Conservation (phyloP, 2,797 vertebrate genomes). For the Acanthurus tractus region DNA sequence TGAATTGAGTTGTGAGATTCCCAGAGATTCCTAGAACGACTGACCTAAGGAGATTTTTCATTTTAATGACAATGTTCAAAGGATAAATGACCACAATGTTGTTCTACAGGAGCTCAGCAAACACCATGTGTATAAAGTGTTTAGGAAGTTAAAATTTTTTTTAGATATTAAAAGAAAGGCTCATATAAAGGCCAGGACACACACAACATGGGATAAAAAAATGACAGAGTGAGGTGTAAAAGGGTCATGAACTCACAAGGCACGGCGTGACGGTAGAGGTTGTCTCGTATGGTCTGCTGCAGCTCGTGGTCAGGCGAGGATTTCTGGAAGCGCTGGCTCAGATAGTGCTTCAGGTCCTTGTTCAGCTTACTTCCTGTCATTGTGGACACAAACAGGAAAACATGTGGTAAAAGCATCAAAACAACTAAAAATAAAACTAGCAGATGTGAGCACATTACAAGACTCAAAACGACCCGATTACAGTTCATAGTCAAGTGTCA, state of each 20-base stretch:
- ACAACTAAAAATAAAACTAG: slow-evolving; percentile 8
- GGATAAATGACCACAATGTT: neutral
- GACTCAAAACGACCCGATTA: neutral
- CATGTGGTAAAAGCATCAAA: slow-evolving; percentile 41
- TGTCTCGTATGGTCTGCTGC: slow-evolving; percentile 97
- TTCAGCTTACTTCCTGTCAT: slow-evolving; percentile 93
- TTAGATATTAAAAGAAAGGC: neutral
- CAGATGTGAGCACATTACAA: slow-evolving; percentile 14
- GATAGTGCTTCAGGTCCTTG: slow-evolving; percentile 96
- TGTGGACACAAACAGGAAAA: slow-evolving; percentile 63
- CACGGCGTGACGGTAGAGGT: slow-evolving; percentile 98
- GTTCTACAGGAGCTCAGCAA: slow-evolving; percentile 5
- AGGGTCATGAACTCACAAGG: slow-evolving; percentile 92
- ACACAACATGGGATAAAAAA: neutral
- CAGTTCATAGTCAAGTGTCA: slow-evolving; percentile 37
- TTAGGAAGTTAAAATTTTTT: neutral
- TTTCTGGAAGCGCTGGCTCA: slow-evolving; percentile 98
- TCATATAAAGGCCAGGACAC: slow-evolving; percentile 13
- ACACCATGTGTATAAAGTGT: neutral
- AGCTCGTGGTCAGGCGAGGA: slow-evolving; percentile 95
- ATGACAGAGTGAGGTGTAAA: neutral
- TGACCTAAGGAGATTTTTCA: neutral
- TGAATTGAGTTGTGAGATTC: too few species aligned
- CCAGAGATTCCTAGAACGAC: neutral
- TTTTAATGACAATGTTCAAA: slow-evolving; percentile 4